Conservation (phyloP, 1,140 invertebrate genomes). For the Psilanteris sp. region DNA sequence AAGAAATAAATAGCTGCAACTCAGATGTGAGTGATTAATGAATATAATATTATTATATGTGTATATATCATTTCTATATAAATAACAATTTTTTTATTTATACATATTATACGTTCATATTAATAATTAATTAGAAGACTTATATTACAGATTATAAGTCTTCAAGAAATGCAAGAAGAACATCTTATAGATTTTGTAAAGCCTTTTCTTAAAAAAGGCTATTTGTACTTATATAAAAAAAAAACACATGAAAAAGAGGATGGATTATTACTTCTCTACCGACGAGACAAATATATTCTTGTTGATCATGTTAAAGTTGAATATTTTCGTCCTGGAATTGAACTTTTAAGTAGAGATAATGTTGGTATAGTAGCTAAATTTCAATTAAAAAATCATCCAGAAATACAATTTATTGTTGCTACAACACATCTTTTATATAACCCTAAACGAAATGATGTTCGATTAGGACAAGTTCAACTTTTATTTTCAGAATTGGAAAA, state of each 20-base stretch:
- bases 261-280: constrained; percentile 73
- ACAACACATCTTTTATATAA: constrained; percentile 98
- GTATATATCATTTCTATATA: no score
- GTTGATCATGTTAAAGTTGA: constrained; percentile 78
- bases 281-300: constrained; percentile 68
- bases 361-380: constrained; percentile 91
- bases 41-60: neutral
- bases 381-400: constrained; percentile 76
- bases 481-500: constrained; percentile 91
- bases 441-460: constrained; percentile 91
- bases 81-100: no score
- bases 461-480: constrained; percentile 90
- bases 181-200: constrained; percentile 84
- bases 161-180: constrained; percentile 92
- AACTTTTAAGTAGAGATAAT: constrained; percentile 91
- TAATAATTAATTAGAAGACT: constrained; percentile 1
- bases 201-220: constrained; percentile 78
- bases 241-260: constrained; percentile 76
- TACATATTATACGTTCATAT: neutral
- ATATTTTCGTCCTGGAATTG: constrained; percentile 78
- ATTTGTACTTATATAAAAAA: constrained; percentile 77
- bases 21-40: constrained; percentile 85
- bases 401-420: constrained; percentile 86
- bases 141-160: constrained; percentile 85
- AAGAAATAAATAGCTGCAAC: constrained; percentile 85